These are phyloP conservation scores for Lamprotornis superbus DNA, from an alignment of 2,113 vertebrate genomes.

Conservation along the genomic window DNA sequence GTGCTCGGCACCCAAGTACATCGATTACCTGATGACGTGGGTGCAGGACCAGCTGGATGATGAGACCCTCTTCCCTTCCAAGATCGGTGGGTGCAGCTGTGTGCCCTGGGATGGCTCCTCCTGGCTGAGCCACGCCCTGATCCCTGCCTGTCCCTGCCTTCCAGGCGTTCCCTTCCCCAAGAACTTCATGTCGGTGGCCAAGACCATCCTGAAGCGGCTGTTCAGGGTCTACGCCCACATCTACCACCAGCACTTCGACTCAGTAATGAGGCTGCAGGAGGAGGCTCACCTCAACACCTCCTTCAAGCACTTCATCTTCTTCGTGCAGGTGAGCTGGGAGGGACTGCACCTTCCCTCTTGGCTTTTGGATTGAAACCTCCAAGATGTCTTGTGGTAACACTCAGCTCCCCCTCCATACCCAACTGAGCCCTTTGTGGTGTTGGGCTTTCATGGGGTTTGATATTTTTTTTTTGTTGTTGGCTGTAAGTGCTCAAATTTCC, in stretches of 20 bases:
- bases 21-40: conserved; percentile 98
- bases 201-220: conserved; percentile 93
- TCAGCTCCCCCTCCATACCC: too few species aligned
- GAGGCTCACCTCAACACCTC: conserved; percentile 98
- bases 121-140: not conserved
- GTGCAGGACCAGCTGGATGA: conserved; percentile 98
- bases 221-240: conserved; percentile 96
- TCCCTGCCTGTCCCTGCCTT: not conserved
- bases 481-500: too few species aligned
- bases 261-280: conserved; percentile 95
- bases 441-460: too few species aligned
- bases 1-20: conserved; percentile 96
- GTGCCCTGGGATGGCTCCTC: not conserved
- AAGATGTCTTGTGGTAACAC: too few species aligned
- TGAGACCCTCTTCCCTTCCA: conserved; percentile 96
- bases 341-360: too few species aligned
- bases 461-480: too few species aligned
- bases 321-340: conserved; percentile 84
- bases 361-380: too few species aligned
- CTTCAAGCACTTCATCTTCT: conserved; percentile 99
- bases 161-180: conserved; percentile 94
- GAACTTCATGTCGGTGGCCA: conserved; percentile 98
- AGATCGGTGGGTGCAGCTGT: conserved; percentile 82
- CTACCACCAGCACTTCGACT: conserved; percentile 97
- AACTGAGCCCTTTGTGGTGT: too few species aligned